Base-by-base conservation (phyloP, 37 sponge, comb jelly and placozoan genomes). In the Aplysina aerophoba region DNA sequence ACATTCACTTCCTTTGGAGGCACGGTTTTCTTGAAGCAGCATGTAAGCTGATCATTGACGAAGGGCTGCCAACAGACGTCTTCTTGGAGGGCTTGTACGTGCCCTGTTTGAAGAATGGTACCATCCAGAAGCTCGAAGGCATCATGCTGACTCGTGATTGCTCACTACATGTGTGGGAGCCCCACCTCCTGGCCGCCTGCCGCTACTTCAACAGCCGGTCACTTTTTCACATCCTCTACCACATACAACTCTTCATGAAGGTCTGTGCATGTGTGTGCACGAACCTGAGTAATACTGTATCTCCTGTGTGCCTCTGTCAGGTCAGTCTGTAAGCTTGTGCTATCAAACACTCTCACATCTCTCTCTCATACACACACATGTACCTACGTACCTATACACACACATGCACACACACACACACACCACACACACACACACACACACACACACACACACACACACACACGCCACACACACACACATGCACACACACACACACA, bases 211-310 rank as follows among this genome's bases (percentile, higher is more conserved):
- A 78, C 54, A 57, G 69, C 40, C 55, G 77, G 35, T 58, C 59
- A 24, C 90, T 96, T 25, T 86, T 71, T 35, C 83, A 88, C 68
- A 73, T 93, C 28, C 88, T 96, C 57, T 93, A 93, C 58, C 63
- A 80, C 38, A 87, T 91, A 25, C 96, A 93, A 59, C 81, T 93
- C 14, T 93, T 90, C 85, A 96, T 96, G 96, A 87, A 84, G 80
- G 95, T 95, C 59, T 19, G 81, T 58, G 55, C 36, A 33, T n/a
- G 21, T 38, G 19, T 24, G n/a, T 40, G 53, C 38, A 27, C 13
- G 22, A 30, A 55, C 21, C 81, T 56, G 15, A 1, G 31, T 56
- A 41, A 55, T 58, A 54, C 60, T 56, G 25, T 55, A 55, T 55
- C 59, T 38, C 17, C 54, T 37, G 44, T 77, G 15, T 37, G 24